These are phyloP conservation scores for Scelioninae gen. 2 DNA, from an alignment of 2,888 invertebrate species.

Conservation along the genomic window DNA sequence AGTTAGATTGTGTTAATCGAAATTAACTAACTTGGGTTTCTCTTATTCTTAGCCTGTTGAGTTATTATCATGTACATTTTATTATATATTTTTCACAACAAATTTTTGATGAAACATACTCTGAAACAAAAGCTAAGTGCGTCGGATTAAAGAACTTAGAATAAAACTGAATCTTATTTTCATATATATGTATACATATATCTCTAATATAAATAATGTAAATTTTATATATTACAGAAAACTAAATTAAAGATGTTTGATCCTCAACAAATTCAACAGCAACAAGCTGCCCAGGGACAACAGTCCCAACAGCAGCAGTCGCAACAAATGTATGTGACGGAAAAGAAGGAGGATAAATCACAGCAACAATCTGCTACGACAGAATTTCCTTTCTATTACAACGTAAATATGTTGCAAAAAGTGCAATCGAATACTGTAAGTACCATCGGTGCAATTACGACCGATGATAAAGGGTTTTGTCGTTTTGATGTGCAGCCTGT, in stretches of 20 bases:
- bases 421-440: slow-evolving; percentile 74
- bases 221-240: slow-evolving; percentile 9
- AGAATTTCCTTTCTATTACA: slow-evolving; percentile 77
- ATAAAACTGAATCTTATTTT: too few species aligned
- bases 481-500: slow-evolving; percentile 76
- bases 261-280: slow-evolving; percentile 79
- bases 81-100: too few species aligned
- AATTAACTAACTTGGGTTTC: too few species aligned
- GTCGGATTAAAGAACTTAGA: too few species aligned
- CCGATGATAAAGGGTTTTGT: slow-evolving; percentile 76
- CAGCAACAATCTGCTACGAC: slow-evolving; percentile 72
- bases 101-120: too few species aligned
- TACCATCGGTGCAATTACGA: slow-evolving; percentile 74
- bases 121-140: too few species aligned
- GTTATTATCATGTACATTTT: too few species aligned
- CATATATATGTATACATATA: too few species aligned
- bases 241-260: slow-evolving; percentile 68
- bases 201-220: too few species aligned
- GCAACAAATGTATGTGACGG: slow-evolving; percentile 73
- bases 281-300: slow-evolving; percentile 80
- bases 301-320: slow-evolving; percentile 77
- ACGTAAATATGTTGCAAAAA: slow-evolving; percentile 77
- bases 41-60: too few species aligned
- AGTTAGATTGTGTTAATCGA: too few species aligned
- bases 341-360: slow-evolving; percentile 73